Percentiles rank a stretch among this genome's conserved stretches.
These are phyloP conservation scores for Embidobia sp. DNA, from an alignment of 2,888 invertebrate genomes.

Conservation along the genomic window DNA sequence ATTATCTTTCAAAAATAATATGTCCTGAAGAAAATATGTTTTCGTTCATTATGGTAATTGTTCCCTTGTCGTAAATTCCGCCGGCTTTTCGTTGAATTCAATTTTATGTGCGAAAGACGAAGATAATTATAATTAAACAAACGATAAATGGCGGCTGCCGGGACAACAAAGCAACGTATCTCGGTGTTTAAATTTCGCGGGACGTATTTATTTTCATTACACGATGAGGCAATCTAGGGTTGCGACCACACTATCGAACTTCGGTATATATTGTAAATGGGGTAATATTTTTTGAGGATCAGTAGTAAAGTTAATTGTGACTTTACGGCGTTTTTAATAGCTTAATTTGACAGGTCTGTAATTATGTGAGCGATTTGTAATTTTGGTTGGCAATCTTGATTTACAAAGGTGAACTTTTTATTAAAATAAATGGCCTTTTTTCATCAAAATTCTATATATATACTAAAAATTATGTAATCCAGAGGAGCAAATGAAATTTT, in stretches of 20 bases:
- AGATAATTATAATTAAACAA: constrained; percentile 19
- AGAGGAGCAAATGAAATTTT: no score
- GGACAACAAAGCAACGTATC: constrained; percentile 7
- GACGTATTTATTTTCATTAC: constrained; percentile 14
- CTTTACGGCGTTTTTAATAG: constrained; percentile 8
- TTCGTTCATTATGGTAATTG: constrained; percentile 5
- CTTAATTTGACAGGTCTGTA: constrained; percentile 13
- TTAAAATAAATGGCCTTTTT: no score
- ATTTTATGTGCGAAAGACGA: constrained; percentile 6
- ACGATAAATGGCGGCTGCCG: constrained; percentile 12
- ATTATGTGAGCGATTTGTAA: constrained; percentile 8
- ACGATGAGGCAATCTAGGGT: constrained; percentile 8
- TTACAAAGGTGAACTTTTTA: no score
- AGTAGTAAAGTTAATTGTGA: constrained; percentile 6
- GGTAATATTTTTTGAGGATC: constrained; percentile 6
- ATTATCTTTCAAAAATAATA: constrained; percentile 7
- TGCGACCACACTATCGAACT: background rate
- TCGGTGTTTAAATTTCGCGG: constrained; percentile 26
- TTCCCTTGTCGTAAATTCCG: constrained; percentile 5
- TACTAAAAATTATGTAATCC: no score
- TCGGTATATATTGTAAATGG: background rate
- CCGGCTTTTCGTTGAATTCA: constrained; percentile 6
- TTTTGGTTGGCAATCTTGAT: no score
- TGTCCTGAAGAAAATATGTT: background rate
- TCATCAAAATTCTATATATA: no score